Conservation (phyloP, 2,797 vertebrate species). For the Molossus alvarezi region DNA sequence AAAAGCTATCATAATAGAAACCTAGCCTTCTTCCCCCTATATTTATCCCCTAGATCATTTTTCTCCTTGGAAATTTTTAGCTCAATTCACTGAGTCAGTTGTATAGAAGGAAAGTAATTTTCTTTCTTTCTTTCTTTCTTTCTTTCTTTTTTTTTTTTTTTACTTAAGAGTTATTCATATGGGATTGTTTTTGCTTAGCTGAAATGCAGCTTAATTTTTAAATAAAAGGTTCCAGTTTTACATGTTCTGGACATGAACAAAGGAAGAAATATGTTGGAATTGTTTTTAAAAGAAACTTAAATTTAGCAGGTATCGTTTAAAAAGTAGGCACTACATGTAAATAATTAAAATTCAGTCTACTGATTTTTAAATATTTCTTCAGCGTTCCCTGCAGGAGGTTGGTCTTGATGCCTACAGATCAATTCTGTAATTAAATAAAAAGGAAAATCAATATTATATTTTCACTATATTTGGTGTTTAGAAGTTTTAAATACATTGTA, state of each 20-base stretch:
- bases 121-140: not conserved
- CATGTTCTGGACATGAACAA: conserved; percentile 32
- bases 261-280: conserved; percentile 52
- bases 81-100: conserved; percentile 67
- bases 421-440: conserved; percentile 24
- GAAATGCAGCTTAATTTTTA: conserved; percentile 67
- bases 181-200: conserved; percentile 62
- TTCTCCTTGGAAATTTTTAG: conserved; percentile 72
- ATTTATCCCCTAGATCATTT: conserved; percentile 68
- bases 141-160: not conserved
- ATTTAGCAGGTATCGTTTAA: conserved; percentile 47
- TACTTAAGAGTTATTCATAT: conserved; percentile 41
- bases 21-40: not conserved
- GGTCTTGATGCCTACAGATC: not conserved
- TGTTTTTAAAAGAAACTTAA: conserved; percentile 37
- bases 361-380: conserved; percentile 64
- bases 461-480: conserved; percentile 27
- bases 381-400: not conserved
- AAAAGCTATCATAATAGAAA: conserved; percentile 60
- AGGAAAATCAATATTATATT: conserved; percentile 38
- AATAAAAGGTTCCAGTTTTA: conserved; percentile 59
- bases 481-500: conserved; percentile 26
- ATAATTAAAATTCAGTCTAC: conserved; percentile 44
- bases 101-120: conserved; percentile 45
- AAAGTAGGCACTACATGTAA: conserved; percentile 39